Evolutionary conservation across 1,140 invertebrate genomes (phyloP).

Genomic region (Drosophila bocqueti): DNA sequence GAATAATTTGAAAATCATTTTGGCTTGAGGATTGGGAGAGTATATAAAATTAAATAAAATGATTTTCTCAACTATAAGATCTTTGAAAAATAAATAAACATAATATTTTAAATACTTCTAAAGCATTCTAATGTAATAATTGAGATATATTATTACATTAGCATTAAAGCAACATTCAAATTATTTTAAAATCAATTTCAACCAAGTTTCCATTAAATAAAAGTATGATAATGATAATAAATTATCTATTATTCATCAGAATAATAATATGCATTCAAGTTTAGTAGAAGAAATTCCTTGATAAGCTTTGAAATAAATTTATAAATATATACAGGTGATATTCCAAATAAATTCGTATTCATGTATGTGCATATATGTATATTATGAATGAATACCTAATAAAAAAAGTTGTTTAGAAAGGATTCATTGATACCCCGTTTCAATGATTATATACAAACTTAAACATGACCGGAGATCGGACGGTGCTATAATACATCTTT

Average conservation of each 20-base stretch:
- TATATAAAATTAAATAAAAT: too few relatives aligned
- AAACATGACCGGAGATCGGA: not conserved
- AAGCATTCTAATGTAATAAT: too few relatives aligned
- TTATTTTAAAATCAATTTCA: too few relatives aligned
- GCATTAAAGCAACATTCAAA: too few relatives aligned
- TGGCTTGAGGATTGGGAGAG: too few relatives aligned
- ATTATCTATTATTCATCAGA: not conserved
- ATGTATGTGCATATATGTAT: not conserved
- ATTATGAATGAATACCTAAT: conserved; percentile 11
- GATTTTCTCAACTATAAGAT: too few relatives aligned
- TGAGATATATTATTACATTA: too few relatives aligned
- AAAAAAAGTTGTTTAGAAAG: not conserved
- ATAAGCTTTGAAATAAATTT: not conserved
- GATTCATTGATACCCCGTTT: conserved; percentile 6
- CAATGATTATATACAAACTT: not conserved
- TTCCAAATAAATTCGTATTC: not conserved
- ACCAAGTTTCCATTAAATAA: too few relatives aligned
- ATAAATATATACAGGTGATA: not conserved
- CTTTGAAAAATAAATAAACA: too few relatives aligned
- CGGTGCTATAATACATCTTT: conserved; percentile 1
- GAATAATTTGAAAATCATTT: not conserved
- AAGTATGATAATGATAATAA: not conserved
- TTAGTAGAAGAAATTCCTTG: not conserved
- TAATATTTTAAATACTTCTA: too few relatives aligned
- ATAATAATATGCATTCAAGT: not conserved